Evolutionary conservation across 2,113 vertebrate genomes (phyloP).

Genomic region (Suncus etruscus): DNA sequence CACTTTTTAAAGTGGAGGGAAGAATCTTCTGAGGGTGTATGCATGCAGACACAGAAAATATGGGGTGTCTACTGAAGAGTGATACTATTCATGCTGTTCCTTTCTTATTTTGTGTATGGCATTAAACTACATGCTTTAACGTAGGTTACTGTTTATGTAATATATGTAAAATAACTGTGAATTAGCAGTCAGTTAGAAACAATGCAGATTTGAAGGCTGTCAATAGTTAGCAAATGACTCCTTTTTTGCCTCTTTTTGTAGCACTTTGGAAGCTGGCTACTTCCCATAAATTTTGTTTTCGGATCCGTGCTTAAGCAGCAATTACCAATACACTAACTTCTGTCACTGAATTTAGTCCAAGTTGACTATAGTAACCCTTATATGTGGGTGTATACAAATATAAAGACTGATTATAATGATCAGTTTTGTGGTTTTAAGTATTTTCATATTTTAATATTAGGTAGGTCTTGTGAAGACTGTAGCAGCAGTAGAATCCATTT

Average conservation of each 20-base stretch:
- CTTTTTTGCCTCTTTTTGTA: conserved; percentile 62
- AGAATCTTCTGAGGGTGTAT: conserved; percentile 70
- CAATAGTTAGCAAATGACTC: conserved; percentile 65
- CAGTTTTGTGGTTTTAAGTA: conserved; percentile 64
- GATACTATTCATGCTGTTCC: conserved; percentile 70
- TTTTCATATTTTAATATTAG: conserved; percentile 63
- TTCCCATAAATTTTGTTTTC: conserved; percentile 45
- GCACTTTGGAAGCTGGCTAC: conserved; percentile 33
- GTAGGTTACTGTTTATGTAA: conserved; percentile 58
- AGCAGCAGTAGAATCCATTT: conserved; percentile 67
- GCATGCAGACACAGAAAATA: conserved; percentile 74
- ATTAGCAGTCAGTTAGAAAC: conserved; percentile 72
- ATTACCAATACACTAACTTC: conserved; percentile 59
- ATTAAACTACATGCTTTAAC: conserved; percentile 77
- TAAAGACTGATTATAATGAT: conserved; percentile 56
- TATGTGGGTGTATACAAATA: conserved; percentile 65
- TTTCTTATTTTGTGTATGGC: conserved; percentile 72
- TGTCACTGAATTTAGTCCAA: conserved; percentile 57
- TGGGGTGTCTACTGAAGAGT: conserved; percentile 69
- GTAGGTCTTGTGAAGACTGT: conserved; percentile 74
- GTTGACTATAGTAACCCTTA: conserved; percentile 54
- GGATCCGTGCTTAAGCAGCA: conserved; percentile 39
- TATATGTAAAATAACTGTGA: conserved; percentile 79
- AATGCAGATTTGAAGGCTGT: conserved; percentile 51
- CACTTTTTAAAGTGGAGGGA: conserved; percentile 25